Percentiles rank a stretch among this genome's conserved stretches.
These are phyloP conservation scores for Poecilia gillii DNA, from an alignment of 2,797 vertebrate genomes.

Conservation along the genomic window DNA sequence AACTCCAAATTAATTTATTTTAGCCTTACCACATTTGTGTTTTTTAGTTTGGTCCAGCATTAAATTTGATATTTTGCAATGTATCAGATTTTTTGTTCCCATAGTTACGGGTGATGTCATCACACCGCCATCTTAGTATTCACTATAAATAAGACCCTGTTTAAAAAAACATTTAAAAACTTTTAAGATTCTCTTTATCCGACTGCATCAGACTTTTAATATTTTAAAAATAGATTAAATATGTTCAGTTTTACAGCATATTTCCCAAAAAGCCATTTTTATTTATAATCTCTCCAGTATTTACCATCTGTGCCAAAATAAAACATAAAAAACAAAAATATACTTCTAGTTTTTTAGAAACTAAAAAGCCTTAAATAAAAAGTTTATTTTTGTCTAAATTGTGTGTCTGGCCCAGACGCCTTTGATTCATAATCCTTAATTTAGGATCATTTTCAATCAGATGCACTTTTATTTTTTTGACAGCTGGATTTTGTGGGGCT, in stretches of 20 bases:
- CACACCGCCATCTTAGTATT: not conserved
- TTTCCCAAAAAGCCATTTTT: not conserved
- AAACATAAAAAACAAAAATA: not conserved
- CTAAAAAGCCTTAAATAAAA: not conserved
- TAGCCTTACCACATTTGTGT: not conserved
- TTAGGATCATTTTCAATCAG: constrained; percentile 62
- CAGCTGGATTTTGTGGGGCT: constrained; percentile 88
- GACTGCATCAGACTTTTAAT: not conserved
- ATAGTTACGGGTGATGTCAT: not conserved
- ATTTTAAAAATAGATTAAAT: not conserved
- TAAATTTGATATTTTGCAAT: no score
- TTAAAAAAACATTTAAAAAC: not conserved
- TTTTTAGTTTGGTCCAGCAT: not conserved
- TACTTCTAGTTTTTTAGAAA: not conserved
- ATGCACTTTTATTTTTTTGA: constrained; percentile 87
- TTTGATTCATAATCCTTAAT: constrained; percentile 37
- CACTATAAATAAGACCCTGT: not conserved
- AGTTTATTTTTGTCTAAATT: not conserved
- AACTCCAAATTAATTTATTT: not conserved
- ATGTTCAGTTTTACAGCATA: not conserved
- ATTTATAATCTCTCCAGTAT: not conserved
- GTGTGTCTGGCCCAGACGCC: constrained; percentile 17
- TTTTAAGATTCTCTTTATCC: not conserved
- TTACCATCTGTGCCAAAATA: not conserved
- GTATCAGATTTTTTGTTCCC: not conserved